Evolutionary conservation across 2,888 invertebrate species (phyloP), one percentile per base, ranked within the genome.

Genomic region (Luperina testacea): DNA sequence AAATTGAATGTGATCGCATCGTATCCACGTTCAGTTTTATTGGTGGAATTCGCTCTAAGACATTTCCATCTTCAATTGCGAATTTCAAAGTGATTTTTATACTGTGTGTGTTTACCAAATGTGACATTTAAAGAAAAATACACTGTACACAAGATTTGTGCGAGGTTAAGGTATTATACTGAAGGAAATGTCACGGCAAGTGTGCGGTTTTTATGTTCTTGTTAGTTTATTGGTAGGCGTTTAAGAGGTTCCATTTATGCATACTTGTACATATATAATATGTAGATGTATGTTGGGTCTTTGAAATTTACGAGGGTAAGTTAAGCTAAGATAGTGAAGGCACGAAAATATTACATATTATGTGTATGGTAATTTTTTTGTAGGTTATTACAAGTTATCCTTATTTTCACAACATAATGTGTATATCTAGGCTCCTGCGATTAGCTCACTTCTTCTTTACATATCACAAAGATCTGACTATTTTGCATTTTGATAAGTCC

Each of bases 141-240:
- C 1, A 82, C 5, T 42, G n/a, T 68, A 68, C 38, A 20, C 1
- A 17, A 68, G 42, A 75, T 71, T 80, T 67, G 67, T 81, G 32
- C 59, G 9, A 20, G 9, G 20, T 38, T 27, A 15, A 32, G 53
- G 74, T 70, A 24, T 68, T 68, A 15, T 45, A 42, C 42, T 45
- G 42, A 4, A 45, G 17, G 4, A 45, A 45, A 59, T 15, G 20
- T 70, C 51, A 53, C 24, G 45, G 20, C 42, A 32, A 78, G 27
- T 20, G n/a, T 7, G 38, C 8, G 24, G 59, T 61, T 84, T 84
- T 84, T 84, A 70, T 70, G 13, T 15, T 51, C 51, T 79, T 51
- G 59, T 83, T 78, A 78, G 17, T 83, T 78, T 80, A 83, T 78
- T 68, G 53, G 15, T 24, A 78, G 45, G 45, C 51, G 20, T 53